Evolutionary conservation across 1,140 invertebrate species (phyloP).

Genomic region (Zaprionus kolodkinae): DNA sequence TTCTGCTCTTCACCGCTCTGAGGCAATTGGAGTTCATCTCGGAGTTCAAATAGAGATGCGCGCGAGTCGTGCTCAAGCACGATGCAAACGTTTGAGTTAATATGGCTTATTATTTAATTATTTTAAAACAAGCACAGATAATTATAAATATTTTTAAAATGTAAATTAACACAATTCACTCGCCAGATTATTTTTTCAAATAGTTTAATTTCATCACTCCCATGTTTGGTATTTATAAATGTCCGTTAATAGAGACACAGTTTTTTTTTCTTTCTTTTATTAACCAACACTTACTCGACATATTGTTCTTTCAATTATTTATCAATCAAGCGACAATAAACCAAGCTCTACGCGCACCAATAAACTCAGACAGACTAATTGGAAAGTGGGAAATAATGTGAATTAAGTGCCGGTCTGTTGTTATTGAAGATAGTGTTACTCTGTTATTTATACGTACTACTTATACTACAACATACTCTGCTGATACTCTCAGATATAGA

Average conservation of each 20-base stretch:
- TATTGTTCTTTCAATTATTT: conserved; percentile 11
- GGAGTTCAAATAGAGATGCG: not conserved
- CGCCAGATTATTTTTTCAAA: not conserved
- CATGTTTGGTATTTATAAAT: not conserved
- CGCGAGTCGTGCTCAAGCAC: not conserved
- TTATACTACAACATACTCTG: not conserved
- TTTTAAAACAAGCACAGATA: not conserved
- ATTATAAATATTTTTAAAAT: not conserved
- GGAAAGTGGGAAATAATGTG: conserved; percentile 16
- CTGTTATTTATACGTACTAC: conserved; percentile 14
- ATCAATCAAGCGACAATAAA: conserved; percentile 7
- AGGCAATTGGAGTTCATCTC: not conserved
- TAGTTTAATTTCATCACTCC: not conserved
- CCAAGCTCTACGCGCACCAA: conserved; percentile 29
- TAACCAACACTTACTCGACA: conserved; percentile 46
- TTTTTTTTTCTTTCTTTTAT: not conserved
- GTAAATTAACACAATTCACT: too few species aligned
- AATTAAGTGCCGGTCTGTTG: not conserved
- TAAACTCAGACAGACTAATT: conserved; percentile 36
- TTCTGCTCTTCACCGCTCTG: not conserved
- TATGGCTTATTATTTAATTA: too few species aligned
- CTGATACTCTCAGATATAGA: not conserved
- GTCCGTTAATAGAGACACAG: conserved; percentile 8
- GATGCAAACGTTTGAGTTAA: not conserved
- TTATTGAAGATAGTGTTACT: not conserved